Base-by-base conservation (phyloP, 2,888 invertebrate genomes). In the Drosophila antonietae region DNA sequence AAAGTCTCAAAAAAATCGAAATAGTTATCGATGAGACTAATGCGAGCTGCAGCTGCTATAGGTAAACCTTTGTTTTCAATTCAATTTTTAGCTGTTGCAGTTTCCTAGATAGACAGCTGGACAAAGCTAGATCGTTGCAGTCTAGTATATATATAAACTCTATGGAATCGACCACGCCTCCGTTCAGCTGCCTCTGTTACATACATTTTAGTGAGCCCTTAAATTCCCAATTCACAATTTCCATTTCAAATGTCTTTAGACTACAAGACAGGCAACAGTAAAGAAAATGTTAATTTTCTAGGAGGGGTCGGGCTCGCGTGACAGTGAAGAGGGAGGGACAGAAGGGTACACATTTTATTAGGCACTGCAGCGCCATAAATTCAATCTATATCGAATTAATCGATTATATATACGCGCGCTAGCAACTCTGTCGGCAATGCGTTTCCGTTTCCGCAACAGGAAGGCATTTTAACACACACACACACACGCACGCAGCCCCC, bases 341-440 rank as follows among this genome's bases (percentile, higher is more conserved):
- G 10, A 10, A 1, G n/a, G 10, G 18, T 18, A 14, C 23, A 20
- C n/a, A 10, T 69, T 56, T 61, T 59, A 61, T 41, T 52, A 41
- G 52, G 39, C 60, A 61, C 61, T 84, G 75, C 75, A 87, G 79
- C 83, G 82, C 90, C 86, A 91, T 91, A 90, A 92, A 91, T 92
- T 89, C 91, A 92, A 92, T 92, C 92, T 91, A 92, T 91, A 92
- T 91, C 91, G 90, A 92, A 92, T 92, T 92, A 92, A 92, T 92
- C 92, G 92, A 92, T 92, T 92, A 92, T 89, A 71, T 60, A 56
- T 63, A 62, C 81, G 68, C 82, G 83, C 82, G 86, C 70, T 71
- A 75, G 88, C 82, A 88, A 89, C 82, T 86, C 86, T 92, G 91
- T 84, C 91, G 87, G 90, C 91, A 90, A 86, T 91, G 89, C 90